Conservation (phyloP, 2,888 invertebrate genomes). For the Bhutanitis thaidina region DNA sequence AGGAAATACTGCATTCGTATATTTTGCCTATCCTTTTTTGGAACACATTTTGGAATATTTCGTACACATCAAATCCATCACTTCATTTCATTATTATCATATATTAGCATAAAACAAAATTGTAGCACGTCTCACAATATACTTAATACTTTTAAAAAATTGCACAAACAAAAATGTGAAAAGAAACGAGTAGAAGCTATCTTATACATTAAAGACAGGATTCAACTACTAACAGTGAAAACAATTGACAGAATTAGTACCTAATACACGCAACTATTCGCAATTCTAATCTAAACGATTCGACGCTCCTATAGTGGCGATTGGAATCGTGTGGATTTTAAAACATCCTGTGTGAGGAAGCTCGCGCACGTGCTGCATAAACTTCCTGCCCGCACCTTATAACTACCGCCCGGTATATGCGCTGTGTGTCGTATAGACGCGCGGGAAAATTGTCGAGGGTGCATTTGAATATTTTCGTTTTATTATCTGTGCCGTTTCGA, state of each 20-base stretch:
- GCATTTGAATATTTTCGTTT: neutral
- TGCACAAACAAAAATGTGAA: no score
- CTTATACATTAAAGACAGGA: no score
- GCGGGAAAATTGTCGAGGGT: constrained; percentile 13
- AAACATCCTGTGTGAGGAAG: constrained; percentile 75
- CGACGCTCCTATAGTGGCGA: constrained; percentile 25
- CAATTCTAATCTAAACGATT: constrained; percentile 12
- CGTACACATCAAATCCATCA: no score
- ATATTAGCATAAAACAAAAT: no score
- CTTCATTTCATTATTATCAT: no score
- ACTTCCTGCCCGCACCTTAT: constrained; percentile 55
- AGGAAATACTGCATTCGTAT: neutral
- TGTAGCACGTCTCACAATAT: no score
- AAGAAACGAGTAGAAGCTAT: no score
- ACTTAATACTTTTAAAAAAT: no score
- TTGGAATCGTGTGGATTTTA: constrained; percentile 56
- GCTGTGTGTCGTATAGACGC: constrained; percentile 2
- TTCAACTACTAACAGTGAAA: constrained; percentile 8
- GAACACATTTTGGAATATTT: neutral
- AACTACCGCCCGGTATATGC: constrained; percentile 15
- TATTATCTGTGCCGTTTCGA: neutral
- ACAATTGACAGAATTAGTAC: constrained; percentile 13
- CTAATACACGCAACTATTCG: constrained; percentile 13
- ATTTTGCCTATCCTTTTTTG: constrained; percentile 17
- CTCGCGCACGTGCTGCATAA: constrained; percentile 68